These are phyloP conservation scores for Calypte anna DNA, from an alignment of 2,113 vertebrate species.

Conservation along the genomic window DNA sequence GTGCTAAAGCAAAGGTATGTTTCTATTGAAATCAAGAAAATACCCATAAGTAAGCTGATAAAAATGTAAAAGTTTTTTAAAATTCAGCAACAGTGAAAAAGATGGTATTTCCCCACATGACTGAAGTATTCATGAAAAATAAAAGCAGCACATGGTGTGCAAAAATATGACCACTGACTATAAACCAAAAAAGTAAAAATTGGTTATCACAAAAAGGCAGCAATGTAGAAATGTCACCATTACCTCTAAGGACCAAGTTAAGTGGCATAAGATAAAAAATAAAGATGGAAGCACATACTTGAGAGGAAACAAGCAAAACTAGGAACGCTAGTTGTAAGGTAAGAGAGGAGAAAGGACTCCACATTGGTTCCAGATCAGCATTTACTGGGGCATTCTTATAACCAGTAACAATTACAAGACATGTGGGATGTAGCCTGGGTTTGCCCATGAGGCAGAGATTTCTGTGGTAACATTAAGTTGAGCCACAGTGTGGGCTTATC, in stretches of 20 bases:
- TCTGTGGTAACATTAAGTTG: not conserved
- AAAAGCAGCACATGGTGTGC: not conserved
- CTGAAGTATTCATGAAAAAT: conserved; percentile 14
- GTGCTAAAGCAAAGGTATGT: conserved; percentile 22
- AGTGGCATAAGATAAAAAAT: conserved; percentile 10
- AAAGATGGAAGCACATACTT: not conserved
- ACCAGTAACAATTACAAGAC: not conserved
- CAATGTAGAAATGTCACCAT: not conserved
- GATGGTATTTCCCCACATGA: conserved; percentile 15
- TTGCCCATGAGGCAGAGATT: not conserved
- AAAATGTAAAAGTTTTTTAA: not conserved
- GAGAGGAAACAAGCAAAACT: conserved; percentile 32
- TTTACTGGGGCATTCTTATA: not conserved
- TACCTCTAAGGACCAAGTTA: not conserved
- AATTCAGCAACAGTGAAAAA: conserved; percentile 2
- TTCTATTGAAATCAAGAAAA: conserved; percentile 6
- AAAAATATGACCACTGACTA: not conserved
- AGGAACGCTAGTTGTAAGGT: not conserved
- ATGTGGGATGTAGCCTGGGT: not conserved
- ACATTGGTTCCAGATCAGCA: not conserved
- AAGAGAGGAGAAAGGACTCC: not conserved
- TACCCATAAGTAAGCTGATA: not conserved
- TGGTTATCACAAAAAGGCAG: not conserved
- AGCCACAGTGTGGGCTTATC: not conserved
- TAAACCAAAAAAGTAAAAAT: not conserved